Evolutionary conservation across 2,888 invertebrate species (phyloP).

Genomic region (Gastrophysa polygoni): DNA sequence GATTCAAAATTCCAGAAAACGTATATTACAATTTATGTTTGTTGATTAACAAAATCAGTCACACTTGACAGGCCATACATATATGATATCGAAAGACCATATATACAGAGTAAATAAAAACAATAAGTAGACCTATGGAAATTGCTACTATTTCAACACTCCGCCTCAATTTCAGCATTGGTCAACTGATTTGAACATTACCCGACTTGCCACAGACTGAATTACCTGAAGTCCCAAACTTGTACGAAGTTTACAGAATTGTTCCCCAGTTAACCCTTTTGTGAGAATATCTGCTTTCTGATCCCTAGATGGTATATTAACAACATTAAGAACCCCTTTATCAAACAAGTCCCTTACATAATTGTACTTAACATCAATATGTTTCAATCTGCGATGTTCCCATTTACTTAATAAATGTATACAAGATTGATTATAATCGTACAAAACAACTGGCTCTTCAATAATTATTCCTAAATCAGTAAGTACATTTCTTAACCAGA

Average conservation of each 20-base stretch:
- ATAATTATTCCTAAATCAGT: background rate
- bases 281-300: background rate
- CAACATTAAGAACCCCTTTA: background rate
- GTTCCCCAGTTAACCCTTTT: background rate
- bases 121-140: too few species aligned
- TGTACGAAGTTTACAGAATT: background rate
- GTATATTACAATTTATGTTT: too few species aligned
- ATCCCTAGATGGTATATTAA: background rate
- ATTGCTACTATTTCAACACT: too few species aligned
- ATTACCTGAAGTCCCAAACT: background rate
- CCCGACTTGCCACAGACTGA: background rate
- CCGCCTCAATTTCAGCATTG: background rate
- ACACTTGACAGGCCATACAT: too few species aligned
- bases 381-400: background rate
- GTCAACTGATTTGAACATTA: background rate
- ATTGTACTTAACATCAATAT: background rate
- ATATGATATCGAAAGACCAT: too few species aligned
- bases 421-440: background rate
- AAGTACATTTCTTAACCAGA: background rate
- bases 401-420: background rate
- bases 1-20: too few species aligned
- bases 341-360: too few species aligned
- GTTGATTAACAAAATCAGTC: too few species aligned
- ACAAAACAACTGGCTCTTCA: background rate
- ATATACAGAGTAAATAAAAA: too few species aligned